Evolutionary conservation across 2,113 vertebrate species (phyloP), one percentile per base, ranked within the genome.

Genomic region (Scophthalmus maximus): DNA sequence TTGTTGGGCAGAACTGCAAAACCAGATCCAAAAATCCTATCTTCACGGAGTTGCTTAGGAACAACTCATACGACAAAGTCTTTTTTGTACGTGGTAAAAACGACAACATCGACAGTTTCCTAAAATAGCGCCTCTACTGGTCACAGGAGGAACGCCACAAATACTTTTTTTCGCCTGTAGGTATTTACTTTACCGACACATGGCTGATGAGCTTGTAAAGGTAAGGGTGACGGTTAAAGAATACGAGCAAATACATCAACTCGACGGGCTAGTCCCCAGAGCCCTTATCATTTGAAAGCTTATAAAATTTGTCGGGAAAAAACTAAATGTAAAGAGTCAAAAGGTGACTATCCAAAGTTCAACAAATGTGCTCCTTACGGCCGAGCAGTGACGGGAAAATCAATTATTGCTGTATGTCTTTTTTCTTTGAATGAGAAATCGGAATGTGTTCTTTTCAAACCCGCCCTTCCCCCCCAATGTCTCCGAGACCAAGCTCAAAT

Each of bases 281-380:
- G 7, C 47, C 14, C 23, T 81, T 69, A 76, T 36, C 25, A n/a
- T 62, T 52, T 68, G 6, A 60, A 62, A 53, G 47, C 36, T 46
- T 18, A 46, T 46, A n/a, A 46, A n/a, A 46, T n/a, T 4, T 46
- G 18, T 46, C 42, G 3, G n/a, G n/a, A 8, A 46, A 40, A 8
- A 38, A 61, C 30, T 18, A 26, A 3, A 61, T 32, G 0, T n/a
- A 25, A 63, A 38, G 11, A 62, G 10, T 17, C 1, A 36, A 63
- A 77, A 23, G 26, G 36, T 23, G 27, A 68, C 29, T n/a, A 18
- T 51, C 36, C 26, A 27, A 3, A 73, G 52, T 58, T 26, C 30
- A 70, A 44, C 40, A 56, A 22, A 8, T 9, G 32, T 2, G 26
- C 25, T 40, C 3, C 23, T 9, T 8, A 20, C 1, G 17, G 22